Percentiles rank a stretch among this genome's conserved stretches.
Conservation (phyloP, 2,113 vertebrate genomes). For the Maccullochella peelii region DNA sequence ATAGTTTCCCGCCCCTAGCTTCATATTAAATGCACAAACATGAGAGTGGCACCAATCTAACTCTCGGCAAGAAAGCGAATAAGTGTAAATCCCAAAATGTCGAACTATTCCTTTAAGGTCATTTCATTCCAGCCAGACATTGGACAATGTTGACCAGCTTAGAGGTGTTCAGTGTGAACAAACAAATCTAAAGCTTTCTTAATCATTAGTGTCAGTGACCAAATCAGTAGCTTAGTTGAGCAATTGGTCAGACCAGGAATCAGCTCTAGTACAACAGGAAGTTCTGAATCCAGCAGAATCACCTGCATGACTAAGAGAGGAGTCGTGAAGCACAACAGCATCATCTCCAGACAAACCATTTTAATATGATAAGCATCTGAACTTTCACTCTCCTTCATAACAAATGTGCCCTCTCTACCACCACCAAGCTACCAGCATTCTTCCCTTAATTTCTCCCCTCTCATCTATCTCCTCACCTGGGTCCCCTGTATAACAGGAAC, state of each 20-base stretch:
- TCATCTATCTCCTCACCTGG: slow-evolving; percentile 51
- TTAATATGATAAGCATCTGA: slow-evolving; percentile 7
- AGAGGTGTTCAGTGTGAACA: background rate
- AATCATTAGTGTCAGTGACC: background rate
- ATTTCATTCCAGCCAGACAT: background rate
- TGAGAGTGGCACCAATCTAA: background rate
- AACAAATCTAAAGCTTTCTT: background rate
- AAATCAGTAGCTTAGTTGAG: background rate
- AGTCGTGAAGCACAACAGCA: background rate
- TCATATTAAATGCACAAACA: no score
- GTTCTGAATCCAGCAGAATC: background rate
- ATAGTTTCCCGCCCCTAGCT: no score
- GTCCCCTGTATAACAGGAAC: slow-evolving; percentile 69
- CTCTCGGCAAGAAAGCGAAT: background rate
- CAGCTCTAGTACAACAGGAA: background rate
- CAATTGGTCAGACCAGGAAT: slow-evolving; percentile 5
- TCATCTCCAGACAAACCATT: slow-evolving; percentile 9
- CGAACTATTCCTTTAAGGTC: no score
- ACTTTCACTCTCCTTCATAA: slow-evolving; percentile 20
- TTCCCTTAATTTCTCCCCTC: slow-evolving; percentile 52
- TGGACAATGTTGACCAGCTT: background rate
- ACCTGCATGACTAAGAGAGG: background rate
- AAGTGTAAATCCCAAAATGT: background rate
- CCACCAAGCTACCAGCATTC: slow-evolving; percentile 45
- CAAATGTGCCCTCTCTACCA: slow-evolving; percentile 10